Base-by-base conservation (phyloP, 2,797 vertebrate species). In the Pelobates cultripes region DNA sequence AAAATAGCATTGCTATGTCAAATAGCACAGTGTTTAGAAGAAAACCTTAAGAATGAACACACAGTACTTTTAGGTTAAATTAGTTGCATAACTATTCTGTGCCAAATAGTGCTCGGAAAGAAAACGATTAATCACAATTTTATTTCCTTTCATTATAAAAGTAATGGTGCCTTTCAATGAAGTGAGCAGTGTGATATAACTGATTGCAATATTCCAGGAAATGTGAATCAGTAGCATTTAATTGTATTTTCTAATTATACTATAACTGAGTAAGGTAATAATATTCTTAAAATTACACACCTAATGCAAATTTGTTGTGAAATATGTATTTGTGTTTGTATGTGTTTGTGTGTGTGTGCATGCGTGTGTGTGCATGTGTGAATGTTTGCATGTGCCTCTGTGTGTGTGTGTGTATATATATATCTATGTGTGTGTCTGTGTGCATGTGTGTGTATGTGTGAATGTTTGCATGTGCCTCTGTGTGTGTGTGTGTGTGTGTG, bases 121-220 rank as follows among this genome's bases (percentile, higher is more conserved):
- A 85, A 84, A 75, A 75, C 53, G 77, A 82, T 86, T 43, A 75
- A 17, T 69, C 84, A 81, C 4, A 82, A 80, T 75, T 47, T 80
- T 15, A 87, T 2, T 84, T 77, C 43, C 69, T 80, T 84, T 86
- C 78, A 77, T 85, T 86, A n/a, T 83, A 84, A 81, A 43, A 41
- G 43, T 83, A 80, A 66, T 4, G 40, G 68, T 44, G 14, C 75
- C 78, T 87, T 87, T 84, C 83, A 84, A 61, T 82, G 51, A 85
- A 86, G 70, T 47, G 71, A 73, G 9, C 57, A 75, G 81, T 86
- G 64, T 66, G 73, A 57, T 77, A 61, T 64, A 85, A 79, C 67
- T 86, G 76, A 79, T 73, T 73, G 40, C 83, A 85, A 80, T 80
- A 84, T 72, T 83, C 41, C 77, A 0, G 12, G 63, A 84, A 88